Base-by-base conservation (phyloP, 2,797 vertebrate genomes). In the Falco concolor region DNA sequence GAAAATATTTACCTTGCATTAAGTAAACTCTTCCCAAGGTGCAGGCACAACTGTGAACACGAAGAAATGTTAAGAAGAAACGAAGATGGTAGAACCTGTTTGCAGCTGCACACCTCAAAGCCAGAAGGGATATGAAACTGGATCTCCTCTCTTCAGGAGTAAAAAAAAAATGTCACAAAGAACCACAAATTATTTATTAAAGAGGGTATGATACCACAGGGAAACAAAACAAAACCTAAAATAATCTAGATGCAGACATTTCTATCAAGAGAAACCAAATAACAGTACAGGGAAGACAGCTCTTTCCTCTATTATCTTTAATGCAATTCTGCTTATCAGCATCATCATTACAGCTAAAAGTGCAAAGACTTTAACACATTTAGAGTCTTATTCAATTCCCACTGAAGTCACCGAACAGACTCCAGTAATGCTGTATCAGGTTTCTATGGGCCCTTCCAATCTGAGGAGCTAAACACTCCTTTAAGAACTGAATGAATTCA, bases 111-210 rank as follows among this genome's bases (percentile, higher is more conserved):
- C 38, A 80, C 64, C 88, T 92, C 54, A 80, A 54, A 89, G 81
- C 57, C 78, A 93, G 84, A 80, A 84, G 27, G 50, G 45, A 83
- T 38, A 72, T 0, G 57, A 95, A 96, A 96, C 60, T 21, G 34
- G 72, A 96, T 95, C 90, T 70, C 73, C 25, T 49, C 79, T 67
- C 54, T 89, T 75, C 72, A 69, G 38, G 57, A 89, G 57, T 47
- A 38, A 75, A 95, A 90, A 68, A 68, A 94, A 94, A 84, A 64
- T 83, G 68, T 68, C 94, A 95, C 88, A 93, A 93, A 95, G 93
- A 85, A 75, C 24, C 50, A 92, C 91, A 85, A 83, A 95, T 96
- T 92, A 96, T 94, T 97, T 89, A 96, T 95, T 95, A 85, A 91
- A 93, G 72, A 77, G 65, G 47, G 23, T 53, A 86, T 40, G 80